Evolutionary conservation across 2,888 invertebrate genomes (phyloP), one percentile per base, ranked within the genome.

Genomic region (Aphelenchoides bicaudatus): DNA sequence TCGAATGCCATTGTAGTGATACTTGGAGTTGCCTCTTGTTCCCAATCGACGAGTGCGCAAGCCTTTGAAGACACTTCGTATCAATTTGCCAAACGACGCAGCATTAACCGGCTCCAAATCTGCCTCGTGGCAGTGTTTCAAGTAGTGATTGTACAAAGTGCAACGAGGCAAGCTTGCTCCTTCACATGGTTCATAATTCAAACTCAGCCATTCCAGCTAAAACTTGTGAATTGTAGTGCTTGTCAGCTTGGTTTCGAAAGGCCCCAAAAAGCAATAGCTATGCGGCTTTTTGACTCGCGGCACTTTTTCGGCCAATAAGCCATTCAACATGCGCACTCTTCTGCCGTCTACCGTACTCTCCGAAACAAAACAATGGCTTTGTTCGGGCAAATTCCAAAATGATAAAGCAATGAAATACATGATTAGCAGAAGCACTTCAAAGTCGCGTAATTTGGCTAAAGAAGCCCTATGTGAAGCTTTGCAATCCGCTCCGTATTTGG

Each of bases 91-190:
- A 84, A 99, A 99, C 31, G 93, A 94, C 6, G 98, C 98, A 37
- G 96, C 94, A 84, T 99, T 99, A 65, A 99, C 94, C 0, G 98
- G 94, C 80, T 96, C 96, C 68, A 98, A 84, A 80, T 91, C 91
- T 80, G 91, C 87, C 59, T 84, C 83, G 47, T 78, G 77, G 72
- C 96, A 99, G 82, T 99, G 96, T 39, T 62, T 63, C 74, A 93
- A 85, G 82, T 98, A 98, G 82, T 98, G 96, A 77, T 89, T 88
- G 83, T 98, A 98, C 31, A 98, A 85, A 0, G 93, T 94, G 34
- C 92, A 92, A 39, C 96, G 86, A 1, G 94, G 93, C 58, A 92
- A 78, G 53, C 90, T 90, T 21, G 91, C 91, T 16, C 88, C 88
- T 80, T 98, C 96, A 2, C 93, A 92, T 39, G 91, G 92, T 84